A percentile compares a stretch with the other conserved stretches of the same genome.
These are phyloP conservation scores for Tuta absoluta DNA, from an alignment of 2,888 invertebrate species.

Conservation along the genomic window DNA sequence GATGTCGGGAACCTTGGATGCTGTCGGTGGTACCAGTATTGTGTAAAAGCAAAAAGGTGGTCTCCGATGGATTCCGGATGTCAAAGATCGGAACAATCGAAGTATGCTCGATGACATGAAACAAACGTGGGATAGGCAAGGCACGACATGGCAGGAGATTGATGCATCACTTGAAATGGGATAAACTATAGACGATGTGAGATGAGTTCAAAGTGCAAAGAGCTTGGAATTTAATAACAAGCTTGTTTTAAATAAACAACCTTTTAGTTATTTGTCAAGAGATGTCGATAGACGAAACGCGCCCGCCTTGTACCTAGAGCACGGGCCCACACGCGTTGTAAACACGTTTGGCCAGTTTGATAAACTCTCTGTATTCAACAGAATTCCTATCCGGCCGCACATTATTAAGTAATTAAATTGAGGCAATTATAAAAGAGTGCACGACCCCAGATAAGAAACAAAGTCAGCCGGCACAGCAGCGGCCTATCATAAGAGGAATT, in stretches of 20 bases:
- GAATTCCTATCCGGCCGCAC: constrained; percentile 40
- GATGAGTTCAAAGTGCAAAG: constrained; percentile 13
- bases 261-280: constrained; percentile 8
- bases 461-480: constrained; percentile 48
- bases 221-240: constrained; percentile 20
- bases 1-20: constrained; percentile 54
- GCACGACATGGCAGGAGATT: constrained; percentile 38
- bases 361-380: constrained; percentile 21
- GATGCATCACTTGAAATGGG: constrained; percentile 40
- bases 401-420: constrained; percentile 51
- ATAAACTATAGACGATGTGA: not conserved
- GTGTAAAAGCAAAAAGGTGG: not conserved
- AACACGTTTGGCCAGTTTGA: constrained; percentile 24
- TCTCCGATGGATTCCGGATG: constrained; percentile 45
- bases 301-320: constrained; percentile 6
- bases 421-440: constrained; percentile 43
- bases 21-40: constrained; percentile 19
- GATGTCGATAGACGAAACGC: constrained; percentile 8
- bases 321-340: constrained; percentile 30
- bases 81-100: constrained; percentile 54
- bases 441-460: constrained; percentile 46
- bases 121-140: constrained; percentile 37
- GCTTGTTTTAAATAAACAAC: constrained; percentile 17
- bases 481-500: constrained; percentile 36
- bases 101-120: constrained; percentile 39